Evolutionary conservation across 2,888 invertebrate genomes (phyloP).

Genomic region (Ypsolopha sequella): DNA sequence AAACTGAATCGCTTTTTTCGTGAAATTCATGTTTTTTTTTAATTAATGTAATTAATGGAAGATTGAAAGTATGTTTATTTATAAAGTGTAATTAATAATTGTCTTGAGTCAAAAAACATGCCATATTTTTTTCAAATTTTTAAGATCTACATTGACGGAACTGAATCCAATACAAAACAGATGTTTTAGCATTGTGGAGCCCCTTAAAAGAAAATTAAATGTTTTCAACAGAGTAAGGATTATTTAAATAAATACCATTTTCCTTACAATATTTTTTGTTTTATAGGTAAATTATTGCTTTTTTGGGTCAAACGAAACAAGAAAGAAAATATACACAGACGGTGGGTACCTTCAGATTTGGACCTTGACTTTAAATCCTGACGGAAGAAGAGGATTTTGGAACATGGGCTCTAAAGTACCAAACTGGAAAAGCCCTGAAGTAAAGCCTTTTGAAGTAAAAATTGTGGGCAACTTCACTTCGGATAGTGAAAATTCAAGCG

Average conservation of each 20-base stretch:
- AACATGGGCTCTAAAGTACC: neutral
- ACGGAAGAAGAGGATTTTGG: neutral
- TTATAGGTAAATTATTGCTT: neutral
- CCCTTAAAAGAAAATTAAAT: no score
- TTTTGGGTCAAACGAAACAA: neutral
- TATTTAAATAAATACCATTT: neutral
- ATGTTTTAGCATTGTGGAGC: no score
- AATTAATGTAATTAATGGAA: no score
- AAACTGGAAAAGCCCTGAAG: neutral
- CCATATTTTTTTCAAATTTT: no score
- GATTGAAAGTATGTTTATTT: no score
- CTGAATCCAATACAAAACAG: no score
- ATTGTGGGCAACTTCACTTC: neutral
- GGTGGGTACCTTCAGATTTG: neutral
- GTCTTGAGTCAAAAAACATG: no score
- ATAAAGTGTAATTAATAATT: no score
- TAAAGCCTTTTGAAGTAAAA: neutral
- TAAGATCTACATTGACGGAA: no score
- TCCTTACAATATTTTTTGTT: neutral
- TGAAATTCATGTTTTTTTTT: no score
- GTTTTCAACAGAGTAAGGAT: no score
- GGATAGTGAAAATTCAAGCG: neutral
- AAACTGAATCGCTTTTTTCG: no score
- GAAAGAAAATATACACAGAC: neutral
- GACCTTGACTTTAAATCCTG: neutral